A percentile compares a stretch with the other conserved stretches of the same genome.
phyloP scores from a whole-genome alignment of 2,888 invertebrate genomes.

The Drosophila setosimentum region DNA sequence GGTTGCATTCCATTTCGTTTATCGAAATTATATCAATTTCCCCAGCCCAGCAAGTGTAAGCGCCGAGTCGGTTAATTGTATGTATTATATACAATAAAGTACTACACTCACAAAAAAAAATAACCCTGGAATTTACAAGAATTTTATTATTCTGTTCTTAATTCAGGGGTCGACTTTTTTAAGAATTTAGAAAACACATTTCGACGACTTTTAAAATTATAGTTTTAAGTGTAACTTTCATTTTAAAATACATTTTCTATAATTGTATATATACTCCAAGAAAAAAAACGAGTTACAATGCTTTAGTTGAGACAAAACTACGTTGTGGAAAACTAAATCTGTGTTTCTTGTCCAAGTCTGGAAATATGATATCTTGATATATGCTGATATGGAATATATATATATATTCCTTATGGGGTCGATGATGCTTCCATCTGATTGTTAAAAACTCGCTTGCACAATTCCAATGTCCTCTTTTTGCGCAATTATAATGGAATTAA shows the following conservation, averaged over 20 bases:
- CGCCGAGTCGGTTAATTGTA: slow-evolving; percentile 22
- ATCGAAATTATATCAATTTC: slow-evolving; percentile 78
- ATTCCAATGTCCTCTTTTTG: neutral
- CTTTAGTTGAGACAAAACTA: no score
- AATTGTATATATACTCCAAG: neutral
- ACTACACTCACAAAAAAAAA: neutral
- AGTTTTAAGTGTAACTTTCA: neutral
- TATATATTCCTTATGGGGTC: neutral
- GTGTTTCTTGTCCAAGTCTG: neutral
- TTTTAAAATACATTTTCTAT: neutral
- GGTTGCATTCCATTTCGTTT: slow-evolving; percentile 71
- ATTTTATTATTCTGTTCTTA: no score
- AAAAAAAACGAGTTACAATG: neutral
- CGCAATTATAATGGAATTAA: no score
- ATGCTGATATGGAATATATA: neutral
- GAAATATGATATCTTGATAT: neutral
- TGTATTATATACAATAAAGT: slow-evolving; percentile 10
- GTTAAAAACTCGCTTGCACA: neutral
- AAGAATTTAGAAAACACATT: neutral
- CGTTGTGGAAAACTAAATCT: neutral
- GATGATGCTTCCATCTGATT: neutral
- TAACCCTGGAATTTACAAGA: neutral
- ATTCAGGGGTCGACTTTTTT: neutral
- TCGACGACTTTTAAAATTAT: neutral
- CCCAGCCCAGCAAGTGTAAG: slow-evolving; percentile 16